phyloP scores from a whole-genome alignment of 2,888 invertebrate species.

The Petrophora chlorosata region DNA sequence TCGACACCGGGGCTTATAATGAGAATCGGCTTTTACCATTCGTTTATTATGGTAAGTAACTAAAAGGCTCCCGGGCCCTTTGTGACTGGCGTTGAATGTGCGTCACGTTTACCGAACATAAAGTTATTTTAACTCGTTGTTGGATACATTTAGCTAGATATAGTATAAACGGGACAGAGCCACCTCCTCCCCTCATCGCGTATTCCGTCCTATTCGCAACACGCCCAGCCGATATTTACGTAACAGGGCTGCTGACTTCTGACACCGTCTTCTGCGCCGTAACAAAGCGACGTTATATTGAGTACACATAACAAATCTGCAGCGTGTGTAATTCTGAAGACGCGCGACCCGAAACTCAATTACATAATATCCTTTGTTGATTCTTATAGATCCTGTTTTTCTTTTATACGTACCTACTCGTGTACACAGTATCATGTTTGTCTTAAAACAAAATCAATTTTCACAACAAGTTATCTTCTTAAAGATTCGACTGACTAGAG shows the following conservation, averaged over 20 bases:
- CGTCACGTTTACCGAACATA: slow-evolving; percentile 56
- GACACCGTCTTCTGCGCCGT: slow-evolving; percentile 65
- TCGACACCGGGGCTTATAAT: slow-evolving; percentile 45
- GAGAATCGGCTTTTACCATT: slow-evolving; percentile 40
- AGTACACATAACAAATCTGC: slow-evolving; percentile 59
- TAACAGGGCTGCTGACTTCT: slow-evolving; percentile 75
- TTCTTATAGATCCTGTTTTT: slow-evolving; percentile 32
- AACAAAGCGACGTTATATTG: slow-evolving; percentile 57
- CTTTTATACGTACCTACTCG: slow-evolving; percentile 13
- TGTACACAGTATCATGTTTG: slow-evolving; percentile 1
- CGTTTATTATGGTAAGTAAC: slow-evolving; percentile 33
- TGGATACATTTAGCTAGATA: slow-evolving; percentile 66
- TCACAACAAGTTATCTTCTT: no score
- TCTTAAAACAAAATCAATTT: no score
- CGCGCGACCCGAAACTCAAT: slow-evolving; percentile 49
- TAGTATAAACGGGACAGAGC: slow-evolving; percentile 66
- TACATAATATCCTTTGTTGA: slow-evolving; percentile 49
- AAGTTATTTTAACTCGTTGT: slow-evolving; percentile 65
- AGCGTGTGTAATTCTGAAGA: slow-evolving; percentile 45
- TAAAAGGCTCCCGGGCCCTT: slow-evolving; percentile 11
- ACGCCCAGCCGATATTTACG: slow-evolving; percentile 80
- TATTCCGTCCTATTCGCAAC: slow-evolving; percentile 79
- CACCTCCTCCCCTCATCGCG: slow-evolving; percentile 71
- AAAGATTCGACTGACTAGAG: no score
- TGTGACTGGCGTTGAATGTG: slow-evolving; percentile 30